Base-by-base conservation (phyloP, 1,140 invertebrate species). In the Araneus ventricosus region DNA sequence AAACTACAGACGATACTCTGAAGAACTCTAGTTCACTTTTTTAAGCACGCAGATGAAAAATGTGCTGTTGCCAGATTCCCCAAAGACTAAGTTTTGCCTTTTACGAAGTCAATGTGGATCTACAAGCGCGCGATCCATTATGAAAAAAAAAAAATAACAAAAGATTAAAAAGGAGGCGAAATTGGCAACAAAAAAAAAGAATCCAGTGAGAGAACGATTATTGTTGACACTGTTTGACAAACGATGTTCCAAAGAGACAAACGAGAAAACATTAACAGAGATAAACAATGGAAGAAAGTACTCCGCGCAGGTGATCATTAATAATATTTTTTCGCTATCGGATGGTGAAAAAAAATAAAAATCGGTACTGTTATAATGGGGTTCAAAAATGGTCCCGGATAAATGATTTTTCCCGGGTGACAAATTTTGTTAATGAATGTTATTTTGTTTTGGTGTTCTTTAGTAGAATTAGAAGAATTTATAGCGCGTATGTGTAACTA, bases 141-240 rank as follows among this genome's bases (percentile, higher is more conserved):
- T 14, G 27, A 22, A 3, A 27, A 8, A 4, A 27, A 82, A 41
- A 82, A 82, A 41, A 82, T 41, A 34, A 34, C 14, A 86, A 34
- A 30, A 61, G 1, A 61, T 37, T 34, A 75, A 61, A 37, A 61
- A 37, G 57, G 52, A 24, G 17, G 17, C n/a, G 20, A 61, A 86
- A 59, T n/a, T 61, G 84, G 84, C 52, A 61, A 61, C 45, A 34
- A 86, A 61, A 86, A 86, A n/a, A n/a, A 61, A 20, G 27, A 37
- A 30, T 22, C 70, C 17, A 5, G 80, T 39, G 8, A 30, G 80
- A 34, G 24, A 88, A 34, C 37, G 86, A 70, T 88, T 63, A 88
- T 88, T 88, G 86, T 88, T 88, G 37, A 30, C 86, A 67, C 86
- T 39, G 37, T 67, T 37, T 88, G 86, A 88, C 86, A 88, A 88